These are phyloP conservation scores for Regulus satrapa DNA, from an alignment of 2,113 vertebrate genomes.

Conservation along the genomic window DNA sequence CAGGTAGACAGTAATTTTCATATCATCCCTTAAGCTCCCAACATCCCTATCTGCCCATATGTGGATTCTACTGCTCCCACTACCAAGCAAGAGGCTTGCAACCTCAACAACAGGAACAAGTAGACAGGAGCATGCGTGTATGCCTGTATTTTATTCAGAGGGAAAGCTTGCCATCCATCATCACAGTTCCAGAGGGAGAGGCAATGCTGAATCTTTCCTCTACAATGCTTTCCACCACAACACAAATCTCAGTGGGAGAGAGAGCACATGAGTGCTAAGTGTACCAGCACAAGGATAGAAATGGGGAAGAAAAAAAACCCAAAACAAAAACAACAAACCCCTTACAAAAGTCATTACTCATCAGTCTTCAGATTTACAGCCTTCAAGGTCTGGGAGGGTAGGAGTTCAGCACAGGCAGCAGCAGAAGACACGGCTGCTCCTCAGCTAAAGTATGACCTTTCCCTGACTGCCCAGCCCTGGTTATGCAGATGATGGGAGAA, in stretches of 20 bases:
- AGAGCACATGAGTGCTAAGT: neutral
- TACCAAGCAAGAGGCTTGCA: rapidly evolving
- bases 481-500: neutral
- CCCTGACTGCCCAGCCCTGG: neutral
- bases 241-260: neutral
- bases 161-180: neutral
- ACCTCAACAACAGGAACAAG: neutral
- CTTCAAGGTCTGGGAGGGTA: neutral
- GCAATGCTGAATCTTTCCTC: neutral
- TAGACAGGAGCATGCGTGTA: neutral
- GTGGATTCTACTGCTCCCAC: neutral
- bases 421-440: neutral
- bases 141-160: neutral
- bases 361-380: neutral
- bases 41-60: neutral
- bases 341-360: neutral
- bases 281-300: neutral
- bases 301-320: neutral
- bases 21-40: neutral
- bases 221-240: neutral
- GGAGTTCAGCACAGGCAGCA: neutral
- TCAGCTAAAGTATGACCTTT: neutral
- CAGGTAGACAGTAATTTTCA: neutral
- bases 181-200: neutral
- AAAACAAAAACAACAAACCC: no score